phyloP scores from a whole-genome alignment of 2,797 vertebrate genomes.

The Huso huso region DNA sequence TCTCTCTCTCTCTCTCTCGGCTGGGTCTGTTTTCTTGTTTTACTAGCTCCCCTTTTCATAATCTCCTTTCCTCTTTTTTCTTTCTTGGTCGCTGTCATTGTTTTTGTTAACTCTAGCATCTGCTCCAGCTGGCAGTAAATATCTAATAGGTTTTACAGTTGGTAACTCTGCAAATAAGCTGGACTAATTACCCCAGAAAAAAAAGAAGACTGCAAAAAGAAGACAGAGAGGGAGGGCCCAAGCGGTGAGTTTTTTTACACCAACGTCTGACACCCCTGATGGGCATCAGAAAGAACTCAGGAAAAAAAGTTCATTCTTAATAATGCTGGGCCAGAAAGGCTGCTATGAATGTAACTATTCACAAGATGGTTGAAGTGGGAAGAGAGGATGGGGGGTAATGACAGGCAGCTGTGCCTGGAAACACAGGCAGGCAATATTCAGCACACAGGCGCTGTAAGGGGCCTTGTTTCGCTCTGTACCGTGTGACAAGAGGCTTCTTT shows the following conservation, averaged over 20 bases:
- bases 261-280: not conserved
- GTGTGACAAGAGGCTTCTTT: slow-evolving; percentile 6
- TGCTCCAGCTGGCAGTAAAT: slow-evolving; percentile 64
- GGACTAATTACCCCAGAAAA: slow-evolving; percentile 59
- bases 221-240: slow-evolving; percentile 34
- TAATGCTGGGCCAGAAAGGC: slow-evolving; percentile 8
- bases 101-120: slow-evolving; percentile 61
- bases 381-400: not conserved
- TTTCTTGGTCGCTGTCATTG: not conserved
- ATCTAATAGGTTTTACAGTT: slow-evolving; percentile 60
- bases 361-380: slow-evolving; percentile 5
- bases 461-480: slow-evolving; percentile 10
- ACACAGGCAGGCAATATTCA: slow-evolving; percentile 10
- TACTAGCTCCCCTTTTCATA: slow-evolving; percentile 7
- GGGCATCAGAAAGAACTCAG: not conserved
- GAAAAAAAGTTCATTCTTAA: slow-evolving; percentile 1
- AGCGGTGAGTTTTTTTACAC: slow-evolving; percentile 15
- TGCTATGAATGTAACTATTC: slow-evolving; percentile 17
- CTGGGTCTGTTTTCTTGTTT: slow-evolving; percentile 13
- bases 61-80: slow-evolving; percentile 13
- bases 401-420: slow-evolving; percentile 8
- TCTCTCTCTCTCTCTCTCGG: slow-evolving; percentile 33
- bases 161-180: slow-evolving; percentile 66
- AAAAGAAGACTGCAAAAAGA: slow-evolving; percentile 28
- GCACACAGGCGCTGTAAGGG: slow-evolving; percentile 16